Evolutionary conservation across 2,888 invertebrate genomes (phyloP).

Genomic region (Scaptomyza flava): DNA sequence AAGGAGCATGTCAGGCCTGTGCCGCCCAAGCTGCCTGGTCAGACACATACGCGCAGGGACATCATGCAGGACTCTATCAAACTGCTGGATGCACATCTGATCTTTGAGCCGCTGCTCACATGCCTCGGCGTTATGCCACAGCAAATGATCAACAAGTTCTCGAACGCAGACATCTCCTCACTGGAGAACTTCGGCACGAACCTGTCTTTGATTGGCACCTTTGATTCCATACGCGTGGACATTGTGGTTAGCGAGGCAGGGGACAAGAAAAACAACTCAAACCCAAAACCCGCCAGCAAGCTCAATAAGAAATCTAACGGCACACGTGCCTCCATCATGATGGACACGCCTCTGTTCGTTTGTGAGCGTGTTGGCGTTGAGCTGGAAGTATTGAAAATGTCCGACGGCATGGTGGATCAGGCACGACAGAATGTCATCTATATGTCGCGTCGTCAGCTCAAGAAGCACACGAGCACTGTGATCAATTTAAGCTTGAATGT

Average conservation of each 20-base stretch:
- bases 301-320: conserved; percentile 77
- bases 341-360: conserved; percentile 91
- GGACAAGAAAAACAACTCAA: conserved; percentile 85
- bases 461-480: conserved; percentile 95
- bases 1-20: conserved; percentile 86
- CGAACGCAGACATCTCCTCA: conserved; percentile 87
- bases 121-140: conserved; percentile 96
- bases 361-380: conserved; percentile 96
- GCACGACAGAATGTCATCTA: conserved; percentile 93
- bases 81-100: conserved; percentile 95
- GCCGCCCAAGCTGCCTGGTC: conserved; percentile 85
- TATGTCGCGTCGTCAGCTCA: conserved; percentile 93
- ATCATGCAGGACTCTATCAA: conserved; percentile 93
- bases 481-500: conserved; percentile 95
- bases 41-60: conserved; percentile 86
- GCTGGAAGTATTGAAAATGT: conserved; percentile 94
- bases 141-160: conserved; percentile 87
- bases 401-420: conserved; percentile 94
- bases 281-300: conserved; percentile 73
- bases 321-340: conserved; percentile 76
- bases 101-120: conserved; percentile 95
- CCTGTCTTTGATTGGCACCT: conserved; percentile 91
- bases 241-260: conserved; percentile 96
- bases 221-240: conserved; percentile 95
- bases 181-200: conserved; percentile 95